Conservation (phyloP, 2,888 invertebrate species). For the Idaea straminata region DNA sequence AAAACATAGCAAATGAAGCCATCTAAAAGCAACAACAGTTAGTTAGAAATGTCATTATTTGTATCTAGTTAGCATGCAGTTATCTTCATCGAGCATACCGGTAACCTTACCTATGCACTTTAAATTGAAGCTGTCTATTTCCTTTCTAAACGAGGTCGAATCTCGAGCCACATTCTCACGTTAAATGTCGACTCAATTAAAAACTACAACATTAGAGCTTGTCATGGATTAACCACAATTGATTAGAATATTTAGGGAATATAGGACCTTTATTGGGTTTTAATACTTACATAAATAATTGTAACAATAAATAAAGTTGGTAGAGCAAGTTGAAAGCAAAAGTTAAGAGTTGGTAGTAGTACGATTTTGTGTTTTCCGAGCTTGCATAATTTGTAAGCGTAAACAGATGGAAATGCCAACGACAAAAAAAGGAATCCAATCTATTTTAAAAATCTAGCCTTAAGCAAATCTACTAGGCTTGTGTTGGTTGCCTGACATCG, state of each 20-base stretch:
- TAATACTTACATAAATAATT: constrained; percentile 13
- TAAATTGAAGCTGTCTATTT: constrained; percentile 3
- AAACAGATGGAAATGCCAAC: too few relatives aligned
- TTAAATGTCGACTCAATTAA: constrained; percentile 20
- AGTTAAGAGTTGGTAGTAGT: too few relatives aligned
- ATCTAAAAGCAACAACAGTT: neutral
- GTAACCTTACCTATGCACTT: constrained; percentile 4
- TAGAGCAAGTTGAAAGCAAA: too few relatives aligned
- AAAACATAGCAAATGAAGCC: neutral
- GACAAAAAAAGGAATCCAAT: too few relatives aligned
- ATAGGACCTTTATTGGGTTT: constrained; percentile 22
- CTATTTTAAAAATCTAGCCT: too few relatives aligned
- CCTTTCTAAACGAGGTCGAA: constrained; percentile 2
- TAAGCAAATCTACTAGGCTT: too few relatives aligned
- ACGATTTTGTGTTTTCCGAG: too few relatives aligned
- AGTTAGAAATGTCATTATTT: neutral
- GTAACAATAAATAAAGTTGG: neutral
- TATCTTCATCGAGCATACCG: neutral
- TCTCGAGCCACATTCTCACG: constrained; percentile 3
- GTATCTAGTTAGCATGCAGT: neutral
- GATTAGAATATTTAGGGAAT: neutral
- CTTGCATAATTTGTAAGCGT: too few relatives aligned
- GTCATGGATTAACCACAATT: constrained; percentile 16
- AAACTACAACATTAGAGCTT: constrained; percentile 20
- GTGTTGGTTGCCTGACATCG: too few relatives aligned